Percentiles rank a stretch among this genome's conserved stretches.
Evolutionary conservation across 2,113 vertebrate genomes (phyloP).

Genomic region (Zosterops japonicus): DNA sequence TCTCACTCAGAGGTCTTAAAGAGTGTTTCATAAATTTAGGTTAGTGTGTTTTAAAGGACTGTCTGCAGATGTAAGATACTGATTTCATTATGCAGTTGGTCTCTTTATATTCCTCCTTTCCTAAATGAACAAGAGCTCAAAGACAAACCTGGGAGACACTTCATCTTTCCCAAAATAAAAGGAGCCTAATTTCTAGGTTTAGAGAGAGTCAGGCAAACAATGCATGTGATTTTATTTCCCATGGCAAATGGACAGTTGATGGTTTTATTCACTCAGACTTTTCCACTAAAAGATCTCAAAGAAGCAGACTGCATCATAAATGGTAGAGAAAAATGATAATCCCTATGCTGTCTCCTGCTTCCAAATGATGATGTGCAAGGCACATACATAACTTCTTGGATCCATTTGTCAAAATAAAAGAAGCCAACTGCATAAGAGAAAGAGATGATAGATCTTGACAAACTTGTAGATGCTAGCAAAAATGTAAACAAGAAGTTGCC

Average conservation of each 20-base stretch:
- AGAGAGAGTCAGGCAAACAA: not conserved
- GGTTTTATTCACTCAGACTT: not conserved
- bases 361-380: slow-evolving; percentile 16
- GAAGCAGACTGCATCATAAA: not conserved
- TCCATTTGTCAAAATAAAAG: slow-evolving; percentile 31
- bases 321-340: slow-evolving; percentile 47
- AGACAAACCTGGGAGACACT: not conserved
- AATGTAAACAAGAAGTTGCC: not conserved
- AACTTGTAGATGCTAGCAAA: slow-evolving; percentile 15
- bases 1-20: not conserved
- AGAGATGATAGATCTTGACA: not conserved
- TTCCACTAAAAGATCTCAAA: slow-evolving; percentile 22
- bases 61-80: not conserved
- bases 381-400: slow-evolving; percentile 8
- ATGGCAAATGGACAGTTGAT: not conserved
- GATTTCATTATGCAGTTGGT: not conserved
- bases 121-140: not conserved
- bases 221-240: slow-evolving; percentile 1
- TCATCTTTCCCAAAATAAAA: not conserved
- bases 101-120: not conserved
- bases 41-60: not conserved
- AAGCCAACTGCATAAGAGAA: not conserved
- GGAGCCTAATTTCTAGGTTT: not conserved
- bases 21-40: not conserved
- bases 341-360: not conserved